Percentiles rank a stretch among this genome's conserved stretches.
These are phyloP conservation scores for Drosophila sechellia DNA, from an alignment of 1,140 invertebrate species.

Conservation along the genomic window DNA sequence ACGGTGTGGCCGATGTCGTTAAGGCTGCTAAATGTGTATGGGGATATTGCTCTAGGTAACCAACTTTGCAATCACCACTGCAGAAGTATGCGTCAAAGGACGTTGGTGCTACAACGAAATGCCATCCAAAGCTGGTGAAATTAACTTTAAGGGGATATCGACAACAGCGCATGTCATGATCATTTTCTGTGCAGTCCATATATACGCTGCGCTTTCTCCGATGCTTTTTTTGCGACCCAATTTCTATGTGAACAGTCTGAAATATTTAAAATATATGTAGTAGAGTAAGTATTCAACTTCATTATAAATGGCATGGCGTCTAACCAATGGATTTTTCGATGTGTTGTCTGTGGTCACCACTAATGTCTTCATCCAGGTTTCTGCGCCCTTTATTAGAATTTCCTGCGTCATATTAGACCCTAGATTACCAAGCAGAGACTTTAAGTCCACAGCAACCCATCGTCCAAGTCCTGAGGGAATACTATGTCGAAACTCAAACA, in stretches of 20 bases:
- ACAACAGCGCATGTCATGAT: slow-evolving; percentile 92
- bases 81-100: slow-evolving; percentile 98
- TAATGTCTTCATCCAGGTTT: slow-evolving; percentile 85
- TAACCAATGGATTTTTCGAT: slow-evolving; percentile 62
- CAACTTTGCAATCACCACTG: slow-evolving; percentile 96
- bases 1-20: slow-evolving; percentile 90
- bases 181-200: slow-evolving; percentile 76
- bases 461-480: slow-evolving; percentile 86
- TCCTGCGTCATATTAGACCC: slow-evolving; percentile 89
- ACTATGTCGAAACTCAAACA: slow-evolving; percentile 64
- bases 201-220: slow-evolving; percentile 88
- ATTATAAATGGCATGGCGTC: background rate
- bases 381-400: slow-evolving; percentile 89
- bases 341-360: slow-evolving; percentile 60
- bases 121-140: slow-evolving; percentile 98
- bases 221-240: slow-evolving; percentile 88
- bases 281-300: background rate
- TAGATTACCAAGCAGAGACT: slow-evolving; percentile 89
- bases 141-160: slow-evolving; percentile 96
- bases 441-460: slow-evolving; percentile 91
- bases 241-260: slow-evolving; percentile 94
- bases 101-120: slow-evolving; percentile 98
- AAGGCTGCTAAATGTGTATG: slow-evolving; percentile 97
- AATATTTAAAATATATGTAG: slow-evolving; percentile 63
- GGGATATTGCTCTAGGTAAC: slow-evolving; percentile 94